Evolutionary conservation across 2,797 vertebrate species (phyloP).

Genomic region (Melanotaenia trifasciata): DNA sequence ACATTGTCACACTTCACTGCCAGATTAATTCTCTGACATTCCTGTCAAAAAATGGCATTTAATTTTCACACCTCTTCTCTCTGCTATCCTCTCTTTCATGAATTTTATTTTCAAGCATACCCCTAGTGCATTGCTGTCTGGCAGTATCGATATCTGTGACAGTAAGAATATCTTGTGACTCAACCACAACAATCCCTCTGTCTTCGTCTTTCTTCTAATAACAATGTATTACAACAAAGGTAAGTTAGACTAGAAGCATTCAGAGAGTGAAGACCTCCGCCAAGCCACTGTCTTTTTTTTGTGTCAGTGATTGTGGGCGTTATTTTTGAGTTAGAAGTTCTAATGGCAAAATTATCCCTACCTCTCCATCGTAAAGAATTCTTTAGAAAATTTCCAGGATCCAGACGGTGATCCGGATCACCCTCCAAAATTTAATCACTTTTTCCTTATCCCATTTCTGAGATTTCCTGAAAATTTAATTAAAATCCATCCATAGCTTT

Average conservation of each 20-base stretch:
- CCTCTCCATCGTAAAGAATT: too few relatives aligned
- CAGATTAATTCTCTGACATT: conserved; percentile 82
- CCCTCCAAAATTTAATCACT: too few relatives aligned
- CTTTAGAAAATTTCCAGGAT: too few relatives aligned
- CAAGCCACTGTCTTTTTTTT: too few relatives aligned
- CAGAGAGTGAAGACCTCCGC: too few relatives aligned
- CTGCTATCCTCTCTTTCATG: conserved; percentile 73
- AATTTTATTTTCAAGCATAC: conserved; percentile 73
- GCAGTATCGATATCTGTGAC: conserved; percentile 75
- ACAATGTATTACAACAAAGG: conserved; percentile 57
- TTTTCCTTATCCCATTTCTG: too few relatives aligned
- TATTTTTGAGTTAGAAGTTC: too few relatives aligned
- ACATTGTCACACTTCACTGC: conserved; percentile 84
- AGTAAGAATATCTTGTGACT: conserved; percentile 68
- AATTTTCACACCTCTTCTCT: conserved; percentile 82
- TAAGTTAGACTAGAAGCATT: conserved; percentile 35
- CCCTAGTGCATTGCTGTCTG: conserved; percentile 69
- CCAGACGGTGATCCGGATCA: too few relatives aligned
- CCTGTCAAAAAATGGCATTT: conserved; percentile 85
- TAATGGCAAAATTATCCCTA: too few relatives aligned
- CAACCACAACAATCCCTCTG: conserved; percentile 56
- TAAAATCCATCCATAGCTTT: too few relatives aligned
- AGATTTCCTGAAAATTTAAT: too few relatives aligned
- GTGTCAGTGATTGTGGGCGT: too few relatives aligned
- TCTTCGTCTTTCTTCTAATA: conserved; percentile 61